Evolutionary conservation across 2,797 vertebrate species (phyloP).

Genomic region (Apogon hyalosoma): DNA sequence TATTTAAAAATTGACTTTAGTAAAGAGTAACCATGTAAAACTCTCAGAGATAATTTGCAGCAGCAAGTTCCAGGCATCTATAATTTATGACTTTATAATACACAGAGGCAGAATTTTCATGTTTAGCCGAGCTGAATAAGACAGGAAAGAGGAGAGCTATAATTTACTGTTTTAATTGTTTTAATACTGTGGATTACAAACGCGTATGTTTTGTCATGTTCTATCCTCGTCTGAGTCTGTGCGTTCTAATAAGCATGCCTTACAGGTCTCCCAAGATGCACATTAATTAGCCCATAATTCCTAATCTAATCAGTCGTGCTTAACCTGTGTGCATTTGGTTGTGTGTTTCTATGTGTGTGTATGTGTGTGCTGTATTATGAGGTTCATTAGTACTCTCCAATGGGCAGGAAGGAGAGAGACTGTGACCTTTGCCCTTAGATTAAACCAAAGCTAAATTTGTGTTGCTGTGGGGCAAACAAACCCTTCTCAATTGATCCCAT

Average conservation of each 20-base stretch:
- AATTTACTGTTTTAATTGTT: slow-evolving; percentile 42
- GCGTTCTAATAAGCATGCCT: slow-evolving; percentile 63
- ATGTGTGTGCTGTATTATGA: slow-evolving; percentile 12
- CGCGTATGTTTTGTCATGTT: slow-evolving; percentile 57
- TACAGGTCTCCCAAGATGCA: slow-evolving; percentile 67
- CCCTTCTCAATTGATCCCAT: slow-evolving; percentile 26
- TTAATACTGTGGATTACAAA: slow-evolving; percentile 43
- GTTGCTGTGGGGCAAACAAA: slow-evolving; percentile 21
- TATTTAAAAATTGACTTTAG: slow-evolving; percentile 40
- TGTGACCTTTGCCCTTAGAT: slow-evolving; percentile 61
- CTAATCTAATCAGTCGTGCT: slow-evolving; percentile 75
- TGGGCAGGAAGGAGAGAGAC: slow-evolving; percentile 36
- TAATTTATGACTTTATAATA: slow-evolving; percentile 37
- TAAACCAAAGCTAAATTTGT: slow-evolving; percentile 40
- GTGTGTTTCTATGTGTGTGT: slow-evolving; percentile 7
- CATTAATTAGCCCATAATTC: slow-evolving; percentile 76
- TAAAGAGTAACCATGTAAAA: slow-evolving; percentile 12
- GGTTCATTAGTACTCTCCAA: slow-evolving; percentile 58
- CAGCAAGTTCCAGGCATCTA: slow-evolving; percentile 30
- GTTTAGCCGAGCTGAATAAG: slow-evolving; percentile 34
- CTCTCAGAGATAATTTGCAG: slow-evolving; percentile 44
- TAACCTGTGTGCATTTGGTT: slow-evolving; percentile 37
- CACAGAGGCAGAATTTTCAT: slow-evolving; percentile 31
- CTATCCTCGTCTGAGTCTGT: slow-evolving; percentile 12
- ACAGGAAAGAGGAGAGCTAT: slow-evolving; percentile 11